These are phyloP conservation scores for Agrilus mali DNA, from an alignment of 2,888 invertebrate genomes.

Conservation along the genomic window DNA sequence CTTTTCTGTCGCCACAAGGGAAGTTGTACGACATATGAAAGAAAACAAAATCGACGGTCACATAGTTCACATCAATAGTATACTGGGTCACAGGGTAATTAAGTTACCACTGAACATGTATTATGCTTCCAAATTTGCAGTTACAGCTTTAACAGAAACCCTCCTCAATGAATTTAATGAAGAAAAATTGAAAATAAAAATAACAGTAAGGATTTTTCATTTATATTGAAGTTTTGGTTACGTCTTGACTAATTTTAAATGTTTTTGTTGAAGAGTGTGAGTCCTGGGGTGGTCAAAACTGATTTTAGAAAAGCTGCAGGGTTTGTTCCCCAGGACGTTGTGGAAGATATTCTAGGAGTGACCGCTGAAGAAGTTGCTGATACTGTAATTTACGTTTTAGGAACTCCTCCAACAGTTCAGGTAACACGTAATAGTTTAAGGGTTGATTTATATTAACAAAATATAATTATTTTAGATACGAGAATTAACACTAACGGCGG, in stretches of 20 bases:
- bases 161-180: constrained; percentile 12
- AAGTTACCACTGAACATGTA: constrained; percentile 11
- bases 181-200: constrained; percentile 9
- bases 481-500: too few relatives aligned
- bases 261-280: constrained; percentile 1
- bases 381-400: constrained; percentile 1
- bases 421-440: background rate
- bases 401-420: constrained; percentile 1
- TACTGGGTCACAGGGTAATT: constrained; percentile 11
- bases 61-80: constrained; percentile 16
- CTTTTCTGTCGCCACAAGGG: constrained; percentile 11
- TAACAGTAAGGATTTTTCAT: constrained; percentile 5
- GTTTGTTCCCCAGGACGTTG: too few relatives aligned
- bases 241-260: too few relatives aligned
- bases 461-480: too few relatives aligned
- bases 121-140: constrained; percentile 13
- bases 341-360: too few relatives aligned
- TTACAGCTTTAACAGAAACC: constrained; percentile 15
- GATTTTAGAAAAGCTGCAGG: background rate
- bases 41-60: constrained; percentile 14
- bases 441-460: background rate
- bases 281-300: constrained; percentile 5
- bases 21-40: constrained; percentile 15
- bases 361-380: constrained; percentile 1
- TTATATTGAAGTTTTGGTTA: too few relatives aligned